Evolutionary conservation across 2,797 vertebrate species (phyloP), one percentile per base, ranked within the genome.

Genomic region (Catamblyrhynchus diadema): DNA sequence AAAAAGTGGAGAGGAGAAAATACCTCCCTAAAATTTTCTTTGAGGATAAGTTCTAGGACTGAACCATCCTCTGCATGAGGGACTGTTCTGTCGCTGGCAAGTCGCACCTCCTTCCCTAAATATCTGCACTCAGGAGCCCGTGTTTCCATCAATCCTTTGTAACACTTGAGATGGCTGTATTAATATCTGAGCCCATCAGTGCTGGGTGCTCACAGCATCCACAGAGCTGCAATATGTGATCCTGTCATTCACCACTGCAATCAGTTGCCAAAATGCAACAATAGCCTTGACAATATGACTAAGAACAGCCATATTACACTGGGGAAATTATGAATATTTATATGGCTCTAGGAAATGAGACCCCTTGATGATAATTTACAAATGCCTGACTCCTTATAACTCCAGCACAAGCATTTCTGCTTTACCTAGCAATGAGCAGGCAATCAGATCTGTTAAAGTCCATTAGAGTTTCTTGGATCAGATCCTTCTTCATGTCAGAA

Each of bases 11-110:
- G 14, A 28, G 42, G 37, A 60, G 72, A 88, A 84, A 67, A 77
- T 13, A 20, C 9, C 17, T 57, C 48, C 37, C 16, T 72, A 33
- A 83, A 88, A 74, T 37, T 21, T 30, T 15, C 32, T 48, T 70
- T 56, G 28, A 61, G 41, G 35, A 48, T 9, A 8, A 5, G 20
- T 17, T 42, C 12, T 7, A 53, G 32, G 45, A 59, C 10, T 51
- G 56, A 73, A 72, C 9, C 4, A 5, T 39, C 47, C 16, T 56
- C 51, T 53, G 33, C 4, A 4, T 3, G n/a, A 69, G 5, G 37
- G 23, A 64, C 57, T 0, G 3, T 50, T 47, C 53, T 53, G 18
- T 50, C 14, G 9, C 51, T 0, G 0, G 30, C 9, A 77, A 51
- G 48, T 44, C 0, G 0, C 25, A 33, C 6, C 22, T 88, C 28